phyloP scores from a whole-genome alignment of 2,113 vertebrate genomes.

The Hassar affinis region DNA sequence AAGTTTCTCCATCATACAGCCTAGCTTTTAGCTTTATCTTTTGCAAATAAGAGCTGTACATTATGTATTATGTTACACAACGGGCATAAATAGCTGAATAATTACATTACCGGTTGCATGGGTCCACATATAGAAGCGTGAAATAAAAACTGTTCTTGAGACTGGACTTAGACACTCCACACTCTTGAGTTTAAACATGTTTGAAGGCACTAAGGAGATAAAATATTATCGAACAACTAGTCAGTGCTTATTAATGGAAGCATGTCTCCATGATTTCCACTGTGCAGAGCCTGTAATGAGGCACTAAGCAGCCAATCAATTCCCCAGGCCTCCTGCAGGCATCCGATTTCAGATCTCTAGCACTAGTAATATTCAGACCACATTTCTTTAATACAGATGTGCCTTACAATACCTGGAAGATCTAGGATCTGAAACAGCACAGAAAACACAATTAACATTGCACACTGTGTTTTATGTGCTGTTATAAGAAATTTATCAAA shows the following conservation, averaged over 20 bases:
- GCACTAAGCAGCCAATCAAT: slow-evolving; percentile 35
- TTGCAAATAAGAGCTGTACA: neutral
- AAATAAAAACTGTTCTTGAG: neutral
- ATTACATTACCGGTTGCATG: neutral
- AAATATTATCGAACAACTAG: slow-evolving; percentile 1
- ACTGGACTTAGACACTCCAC: neutral
- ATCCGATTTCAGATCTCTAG: slow-evolving; percentile 29
- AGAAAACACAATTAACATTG: neutral
- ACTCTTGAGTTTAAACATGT: neutral
- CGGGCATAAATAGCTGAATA: neutral
- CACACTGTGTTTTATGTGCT: neutral
- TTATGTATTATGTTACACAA: neutral
- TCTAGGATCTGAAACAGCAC: neutral
- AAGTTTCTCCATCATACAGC: too few relatives aligned
- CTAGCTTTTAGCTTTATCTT: neutral
- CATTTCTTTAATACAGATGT: neutral
- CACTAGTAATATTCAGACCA: slow-evolving; percentile 18
- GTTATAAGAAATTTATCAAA: neutral
- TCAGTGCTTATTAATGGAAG: slow-evolving; percentile 13
- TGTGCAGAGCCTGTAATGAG: slow-evolving; percentile 11
- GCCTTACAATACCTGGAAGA: neutral
- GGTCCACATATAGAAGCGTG: neutral
- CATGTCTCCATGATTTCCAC: neutral
- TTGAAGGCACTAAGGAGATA: neutral
- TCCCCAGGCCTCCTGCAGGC: neutral